A percentile compares a stretch with the other conserved stretches of the same genome.
These are phyloP conservation scores for Vanessa cardui DNA, from an alignment of 2,888 invertebrate species.

Conservation along the genomic window DNA sequence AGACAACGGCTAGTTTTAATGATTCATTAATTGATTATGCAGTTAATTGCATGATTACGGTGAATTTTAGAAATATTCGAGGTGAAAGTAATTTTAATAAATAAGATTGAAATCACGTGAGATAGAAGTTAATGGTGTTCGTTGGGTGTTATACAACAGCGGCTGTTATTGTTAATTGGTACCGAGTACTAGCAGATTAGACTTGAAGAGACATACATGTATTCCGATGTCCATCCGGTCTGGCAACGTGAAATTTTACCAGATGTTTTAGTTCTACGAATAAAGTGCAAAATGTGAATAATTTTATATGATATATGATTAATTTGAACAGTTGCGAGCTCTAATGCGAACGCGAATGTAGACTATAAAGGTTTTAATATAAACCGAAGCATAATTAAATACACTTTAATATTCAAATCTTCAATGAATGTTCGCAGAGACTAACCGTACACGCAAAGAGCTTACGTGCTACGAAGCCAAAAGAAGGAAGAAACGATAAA, in stretches of 20 bases:
- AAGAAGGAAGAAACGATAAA: slow-evolving; percentile 44
- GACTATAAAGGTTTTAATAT: too few species aligned
- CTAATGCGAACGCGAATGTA: too few species aligned
- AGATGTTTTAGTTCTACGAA: neutral
- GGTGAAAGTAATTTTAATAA: neutral
- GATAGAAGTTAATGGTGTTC: neutral
- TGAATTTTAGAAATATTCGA: neutral
- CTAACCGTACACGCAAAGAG: neutral
- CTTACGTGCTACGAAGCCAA: slow-evolving; percentile 30
- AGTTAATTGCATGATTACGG: too few species aligned
- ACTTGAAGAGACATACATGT: neutral
- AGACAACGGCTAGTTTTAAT: too few species aligned
- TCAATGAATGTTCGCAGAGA: neutral
- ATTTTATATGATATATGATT: too few species aligned
- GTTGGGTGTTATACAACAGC: slow-evolving; percentile 6
- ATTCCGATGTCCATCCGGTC: slow-evolving; percentile 9
- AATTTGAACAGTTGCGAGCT: too few species aligned
- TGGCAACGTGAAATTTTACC: slow-evolving; percentile 10
- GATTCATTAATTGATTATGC: too few species aligned
- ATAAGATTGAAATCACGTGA: slow-evolving; percentile 3
- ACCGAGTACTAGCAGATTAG: slow-evolving; percentile 6
- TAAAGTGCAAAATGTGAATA: too few species aligned
- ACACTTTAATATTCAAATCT: neutral
- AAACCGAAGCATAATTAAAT: too few species aligned
- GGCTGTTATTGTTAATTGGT: slow-evolving; percentile 10